Evolutionary conservation across 2,113 vertebrate species (phyloP), one percentile per base, ranked within the genome.

Genomic region (Protobothrops flavoviridis): DNA sequence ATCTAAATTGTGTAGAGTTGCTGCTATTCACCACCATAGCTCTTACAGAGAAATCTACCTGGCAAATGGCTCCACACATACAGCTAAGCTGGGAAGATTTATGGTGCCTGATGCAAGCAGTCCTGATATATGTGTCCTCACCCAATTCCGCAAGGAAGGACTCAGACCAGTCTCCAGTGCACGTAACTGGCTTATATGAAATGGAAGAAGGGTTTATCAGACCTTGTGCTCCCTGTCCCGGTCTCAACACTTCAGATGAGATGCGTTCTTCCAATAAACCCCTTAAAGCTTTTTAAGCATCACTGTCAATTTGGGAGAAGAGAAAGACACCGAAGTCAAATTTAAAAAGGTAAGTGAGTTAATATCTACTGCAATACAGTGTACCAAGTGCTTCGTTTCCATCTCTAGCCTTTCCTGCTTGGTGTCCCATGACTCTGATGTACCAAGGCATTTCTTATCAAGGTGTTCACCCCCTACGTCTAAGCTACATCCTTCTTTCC

Each of bases 401-500:
- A 61, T 56, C 13, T 26, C 53, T 2, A 56, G 33, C 59, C 48
- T 74, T 56, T 26, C 43, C 21, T 69, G 11, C 8, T 21, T 81
- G n/a, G 33, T 8, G 23, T 17, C n/a, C 59, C 86, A 29, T 43
- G 13, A 26, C 39, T 45, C 48, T 39, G 43, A 39, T 10, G 50
- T 29, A 81, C 20, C 69, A 85, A 10, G 90, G 43, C 69, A 52
- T 59, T 55, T 85, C 92, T 21, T 52, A 94, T 94, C 93, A 94
- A 89, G 55, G 39, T 94, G 92, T 17, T n/a, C 33, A 21, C 57
- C 52, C 10, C 52, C n/a, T 26, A 15, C 43, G 33, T 17, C 61
- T 91, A 96, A 61, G n/a, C 94, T 57, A 59, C n/a, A 85, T 59
- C 87, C 91, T 64, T 48, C 48, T n/a, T 33, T 21, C 74, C 50